Conservation (phyloP, 1,140 invertebrate genomes). For the Steinernema feltiae region DNA sequence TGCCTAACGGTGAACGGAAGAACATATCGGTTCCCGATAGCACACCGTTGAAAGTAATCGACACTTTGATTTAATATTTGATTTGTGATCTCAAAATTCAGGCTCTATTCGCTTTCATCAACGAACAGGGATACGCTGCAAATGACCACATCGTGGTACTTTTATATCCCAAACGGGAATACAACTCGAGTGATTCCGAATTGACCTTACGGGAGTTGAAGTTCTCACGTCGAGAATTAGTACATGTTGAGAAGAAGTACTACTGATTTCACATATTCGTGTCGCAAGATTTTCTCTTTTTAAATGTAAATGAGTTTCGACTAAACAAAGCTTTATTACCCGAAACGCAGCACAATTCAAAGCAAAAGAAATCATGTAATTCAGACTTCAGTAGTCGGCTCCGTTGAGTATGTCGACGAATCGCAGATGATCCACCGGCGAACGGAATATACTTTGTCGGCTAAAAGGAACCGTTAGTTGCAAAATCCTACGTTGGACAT, state of each 20-base stretch:
- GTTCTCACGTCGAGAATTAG: not conserved
- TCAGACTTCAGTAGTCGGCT: not conserved
- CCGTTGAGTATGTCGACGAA: not conserved
- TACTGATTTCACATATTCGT: not conserved
- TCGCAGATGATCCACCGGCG: not conserved
- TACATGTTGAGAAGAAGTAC: conserved; percentile 4
- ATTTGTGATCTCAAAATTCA: not conserved
- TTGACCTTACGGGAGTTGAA: not conserved
- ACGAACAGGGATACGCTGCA: not conserved
- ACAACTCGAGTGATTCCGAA: not conserved
- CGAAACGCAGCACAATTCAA: not conserved
- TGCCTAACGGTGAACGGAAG: conserved; percentile 32
- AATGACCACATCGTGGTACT: not conserved
- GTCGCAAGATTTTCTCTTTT: not conserved
- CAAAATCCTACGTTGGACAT: not conserved
- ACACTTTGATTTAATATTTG: not conserved
- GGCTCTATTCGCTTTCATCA: not conserved
- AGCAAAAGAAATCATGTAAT: not conserved
- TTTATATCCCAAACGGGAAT: not conserved
- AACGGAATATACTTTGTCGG: not conserved
- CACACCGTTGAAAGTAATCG: conserved; percentile 21
- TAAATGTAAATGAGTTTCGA: no score
- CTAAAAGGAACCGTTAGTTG: not conserved
- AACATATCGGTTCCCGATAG: conserved; percentile 23
- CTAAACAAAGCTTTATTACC: not conserved